Evolutionary conservation across 1,140 invertebrate genomes (phyloP), one percentile per base, ranked within the genome.

Genomic region (Drosophila busckii): DNA sequence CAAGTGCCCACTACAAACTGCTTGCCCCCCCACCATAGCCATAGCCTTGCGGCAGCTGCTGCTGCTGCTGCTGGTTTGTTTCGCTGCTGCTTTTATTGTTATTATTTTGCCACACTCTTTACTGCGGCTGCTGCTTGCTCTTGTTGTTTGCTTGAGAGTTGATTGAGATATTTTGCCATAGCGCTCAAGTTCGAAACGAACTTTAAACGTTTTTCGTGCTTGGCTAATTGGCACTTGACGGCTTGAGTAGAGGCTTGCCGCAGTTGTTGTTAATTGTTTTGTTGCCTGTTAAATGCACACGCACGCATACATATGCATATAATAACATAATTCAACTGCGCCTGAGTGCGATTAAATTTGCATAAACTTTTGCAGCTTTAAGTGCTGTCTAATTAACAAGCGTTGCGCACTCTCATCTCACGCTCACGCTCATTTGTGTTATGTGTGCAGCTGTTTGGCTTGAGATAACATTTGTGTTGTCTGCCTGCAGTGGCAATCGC

Each of bases 381-480:
- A 75, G 42, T 68, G 59, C 44, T n/a, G 75, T 53, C 68, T 67
- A 80, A 80, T 80, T 80, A 80, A 80, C n/a, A n/a, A n/a, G n/a
- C 75, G 50, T 70, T 56, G 54, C 70, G 62, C 56, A 63, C 45
- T 32, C 6, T 37, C 35, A 29, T 23, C 15, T 45, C n/a, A 16
- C n/a, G 29, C 9, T 22, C 35, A 8, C 15, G 3, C 12, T 17
- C 3, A 9, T 19, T 29, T 64, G 34, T 41, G 23, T 65, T 29
- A 34, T 38, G 32, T 20, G 37, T 49, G 42, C 49, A 45, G 49
- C 73, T 80, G 73, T 82, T 82, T 80, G 75, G 45, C 50, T 67
- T 58, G 61, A 68, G 73, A 80, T 80, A 80, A 80, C 58, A 70
- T 70, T 40, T 38, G 12, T 20, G 4, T n/a, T 12, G 12, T 13